Conservation (phyloP, 1,140 invertebrate species). For the Cotesia typhae region DNA sequence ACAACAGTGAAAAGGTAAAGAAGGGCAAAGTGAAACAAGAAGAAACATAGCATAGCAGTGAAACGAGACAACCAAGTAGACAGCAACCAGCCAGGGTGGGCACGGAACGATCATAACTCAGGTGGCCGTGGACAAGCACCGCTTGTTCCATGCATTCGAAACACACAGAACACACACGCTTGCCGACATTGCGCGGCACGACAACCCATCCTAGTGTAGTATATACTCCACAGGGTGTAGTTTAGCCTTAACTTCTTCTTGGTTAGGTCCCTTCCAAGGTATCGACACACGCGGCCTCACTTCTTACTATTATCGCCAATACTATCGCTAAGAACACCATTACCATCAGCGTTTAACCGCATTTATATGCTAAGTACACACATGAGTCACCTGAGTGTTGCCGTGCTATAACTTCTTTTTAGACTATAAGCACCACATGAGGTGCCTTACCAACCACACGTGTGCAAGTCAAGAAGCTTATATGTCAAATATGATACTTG, state of each 20-base stretch:
- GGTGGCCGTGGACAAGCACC: slow-evolving; percentile 56
- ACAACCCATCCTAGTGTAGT: slow-evolving; percentile 28
- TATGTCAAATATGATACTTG: too few relatives aligned
- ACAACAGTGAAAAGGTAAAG: slow-evolving; percentile 17
- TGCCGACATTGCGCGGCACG: slow-evolving; percentile 47
- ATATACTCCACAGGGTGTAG: background rate
- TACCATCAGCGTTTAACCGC: background rate
- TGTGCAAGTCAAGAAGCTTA: too few relatives aligned
- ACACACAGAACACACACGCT: slow-evolving; percentile 56
- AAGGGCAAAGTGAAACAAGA: slow-evolving; percentile 4
- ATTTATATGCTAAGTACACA: slow-evolving; percentile 7
- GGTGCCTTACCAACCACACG: slow-evolving; percentile 18
- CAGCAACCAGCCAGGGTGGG: slow-evolving; percentile 48
- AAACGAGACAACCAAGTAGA: slow-evolving; percentile 37
- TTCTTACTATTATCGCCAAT: slow-evolving; percentile 25
- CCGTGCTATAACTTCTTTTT: too few relatives aligned
- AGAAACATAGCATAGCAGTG: slow-evolving; percentile 37
- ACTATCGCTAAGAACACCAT: background rate
- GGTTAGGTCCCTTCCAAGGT: background rate
- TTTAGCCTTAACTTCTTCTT: slow-evolving; percentile 8
- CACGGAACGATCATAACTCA: slow-evolving; percentile 60
- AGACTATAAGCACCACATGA: background rate
- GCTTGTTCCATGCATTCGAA: slow-evolving; percentile 59
- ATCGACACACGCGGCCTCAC: slow-evolving; percentile 19
- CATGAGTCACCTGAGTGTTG: too few relatives aligned